phyloP scores from a whole-genome alignment of 2,888 invertebrate species.

The Tachina grossa region DNA sequence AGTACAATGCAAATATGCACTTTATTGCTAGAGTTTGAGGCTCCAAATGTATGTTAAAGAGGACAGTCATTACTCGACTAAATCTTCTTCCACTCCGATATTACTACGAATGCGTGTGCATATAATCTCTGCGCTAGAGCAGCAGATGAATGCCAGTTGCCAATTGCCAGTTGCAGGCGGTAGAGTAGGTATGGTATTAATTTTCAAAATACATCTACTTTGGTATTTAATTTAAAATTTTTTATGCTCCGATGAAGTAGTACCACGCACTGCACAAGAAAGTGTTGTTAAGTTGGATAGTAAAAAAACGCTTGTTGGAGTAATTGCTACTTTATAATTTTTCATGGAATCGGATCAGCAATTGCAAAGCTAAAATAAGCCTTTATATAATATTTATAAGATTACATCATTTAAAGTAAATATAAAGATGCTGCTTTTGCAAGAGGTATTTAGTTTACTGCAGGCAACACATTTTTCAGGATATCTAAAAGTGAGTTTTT shows the following conservation, averaged over 20 bases:
- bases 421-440: too few species aligned
- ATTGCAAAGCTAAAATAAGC: too few species aligned
- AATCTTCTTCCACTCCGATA: neutral
- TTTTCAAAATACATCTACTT: constrained; percentile 69
- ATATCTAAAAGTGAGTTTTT: too few species aligned
- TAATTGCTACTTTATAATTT: neutral
- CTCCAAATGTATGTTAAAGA: neutral
- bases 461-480: too few species aligned
- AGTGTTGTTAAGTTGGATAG: constrained; percentile 18
- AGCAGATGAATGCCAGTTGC: neutral
- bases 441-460: too few species aligned
- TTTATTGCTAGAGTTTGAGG: constrained; percentile 32
- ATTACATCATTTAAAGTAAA: too few species aligned
- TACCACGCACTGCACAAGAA: neutral
- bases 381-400: too few species aligned
- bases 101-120: neutral
- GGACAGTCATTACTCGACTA: constrained; percentile 2
- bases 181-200: constrained; percentile 67
- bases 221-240: constrained; percentile 70
- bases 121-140: neutral
- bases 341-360: too few species aligned
- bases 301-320: neutral
- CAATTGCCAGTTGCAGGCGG: constrained; percentile 15
- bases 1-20: constrained; percentile 22
- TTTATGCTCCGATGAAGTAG: constrained; percentile 29